Conservation (phyloP, 37 sponge, comb jelly and placozoan genomes). For the Eunapius fragilis region DNA sequence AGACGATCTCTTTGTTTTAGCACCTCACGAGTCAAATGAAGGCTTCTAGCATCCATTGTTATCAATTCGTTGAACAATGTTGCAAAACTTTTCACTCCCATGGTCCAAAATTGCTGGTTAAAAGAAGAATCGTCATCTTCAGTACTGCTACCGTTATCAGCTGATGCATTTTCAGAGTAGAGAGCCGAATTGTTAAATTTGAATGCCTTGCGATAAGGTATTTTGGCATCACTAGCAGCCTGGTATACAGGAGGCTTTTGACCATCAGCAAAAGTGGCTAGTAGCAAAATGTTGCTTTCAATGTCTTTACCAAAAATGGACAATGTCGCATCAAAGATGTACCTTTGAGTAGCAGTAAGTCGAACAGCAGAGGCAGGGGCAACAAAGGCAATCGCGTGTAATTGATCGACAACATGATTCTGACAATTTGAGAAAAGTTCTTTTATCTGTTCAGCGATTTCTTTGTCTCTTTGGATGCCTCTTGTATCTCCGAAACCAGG, state of each 20-base stretch:
- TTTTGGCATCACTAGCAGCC: conserved; percentile 22
- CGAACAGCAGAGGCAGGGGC: conserved; percentile 21
- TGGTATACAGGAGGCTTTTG: conserved; percentile 29
- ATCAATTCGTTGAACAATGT: conserved; percentile 49
- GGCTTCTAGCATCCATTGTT: conserved; percentile 8
- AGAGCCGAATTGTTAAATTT: conserved; percentile 62
- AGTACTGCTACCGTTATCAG: not conserved
- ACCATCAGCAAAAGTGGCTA: conserved; percentile 52
- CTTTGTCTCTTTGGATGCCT: conserved; percentile 28
- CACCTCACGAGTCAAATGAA: conserved; percentile 60
- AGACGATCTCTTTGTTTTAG: conserved; percentile 67
- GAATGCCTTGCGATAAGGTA: conserved; percentile 2
- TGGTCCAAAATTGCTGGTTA: conserved; percentile 69
- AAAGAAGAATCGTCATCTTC: conserved; percentile 4
- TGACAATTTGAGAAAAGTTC: conserved; percentile 22
- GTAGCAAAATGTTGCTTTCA: conserved; percentile 25
- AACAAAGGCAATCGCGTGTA: conserved; percentile 48
- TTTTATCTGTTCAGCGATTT: conserved; percentile 23
- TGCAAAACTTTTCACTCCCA: conserved; percentile 60
- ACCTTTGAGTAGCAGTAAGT: conserved; percentile 37
- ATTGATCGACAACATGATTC: conserved; percentile 33
- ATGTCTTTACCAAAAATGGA: conserved; percentile 58
- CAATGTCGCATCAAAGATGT: conserved; percentile 48
- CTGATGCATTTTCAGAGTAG: not conserved
- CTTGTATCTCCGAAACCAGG: conserved; percentile 48